Evolutionary conservation across 2,888 invertebrate species (phyloP), one percentile per base, ranked within the genome.

Genomic region (Ectropis crepuscularia): DNA sequence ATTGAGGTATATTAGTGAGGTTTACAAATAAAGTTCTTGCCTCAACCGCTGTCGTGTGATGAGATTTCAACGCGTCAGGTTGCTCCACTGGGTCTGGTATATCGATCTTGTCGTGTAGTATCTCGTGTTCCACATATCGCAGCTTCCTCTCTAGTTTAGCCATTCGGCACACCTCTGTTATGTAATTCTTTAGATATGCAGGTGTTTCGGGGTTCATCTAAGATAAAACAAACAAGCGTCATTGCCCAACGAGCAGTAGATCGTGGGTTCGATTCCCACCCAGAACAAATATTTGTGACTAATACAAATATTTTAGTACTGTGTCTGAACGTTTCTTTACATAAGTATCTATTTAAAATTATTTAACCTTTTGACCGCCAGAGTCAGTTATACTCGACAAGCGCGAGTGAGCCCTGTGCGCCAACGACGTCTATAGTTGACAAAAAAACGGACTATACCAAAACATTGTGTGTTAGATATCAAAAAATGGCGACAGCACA

Each of bases 141-240:
- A 97, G 89, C 77, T 96, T 96, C 45, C 97, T 93, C 81, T 97
- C 97, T 96, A 98, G 96, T 82, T 97, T 97, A 73, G 96, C 96
- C 84, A 96, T 97, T 65, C 97, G 93, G 62, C 97, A 94, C 11
- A 98, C 95, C 83, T 98, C 97, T 68, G 95, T 94, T 5, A 97
- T 96, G 87, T 96, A 97, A 79, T 95, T 96, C 70, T 96, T 94
- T 92, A 96, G 96, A 81, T 10, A 50, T 0, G 50, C 12, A 6
- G 43, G 12, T 5, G 11, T 6, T 0, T 38, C 43, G 4, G 5
- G 16, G 28, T 55, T 55, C 47, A 55, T 42, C 48, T 51, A 9
- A 12, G 36, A 48, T 38, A 39, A 8, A 37, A n/a, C 43, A 45
- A 50, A 6, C 36, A 36, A 5, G 28, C 8, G 4, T 41, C 10